Base-by-base conservation (phyloP, 2,888 invertebrate species). In the Dasypolia templi region DNA sequence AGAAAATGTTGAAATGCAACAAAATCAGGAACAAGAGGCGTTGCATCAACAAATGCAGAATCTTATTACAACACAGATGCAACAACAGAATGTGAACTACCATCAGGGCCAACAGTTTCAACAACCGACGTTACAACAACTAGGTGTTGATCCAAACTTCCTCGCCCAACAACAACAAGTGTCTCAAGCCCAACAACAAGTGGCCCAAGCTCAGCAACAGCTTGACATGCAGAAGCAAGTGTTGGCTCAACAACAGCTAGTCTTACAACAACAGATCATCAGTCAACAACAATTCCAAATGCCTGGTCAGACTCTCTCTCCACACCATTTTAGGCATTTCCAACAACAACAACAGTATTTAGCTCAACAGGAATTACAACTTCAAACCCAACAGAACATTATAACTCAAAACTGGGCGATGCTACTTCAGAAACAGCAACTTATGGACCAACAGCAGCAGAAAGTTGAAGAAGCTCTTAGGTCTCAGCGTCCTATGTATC, bases 361-460 rank as follows among this genome's bases (percentile, higher is more conserved):
- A 69, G 94, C 95, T 0, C 97, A 96, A 72, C 96, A 96, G 84
- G 96, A 96, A 83, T 88, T 94, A 56, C 95, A 96, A 70, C 91
- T 96, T 26, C 97, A 97, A 72, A 95, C 95, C 26, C 96, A 97
- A 78, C 97, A 97, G 81, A 97, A 97, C 84, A 94, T 96, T 51
- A 95, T 97, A 67, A 97, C 97, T 84, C 97, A 97, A 87, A 96
- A 96, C 68, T 91, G 97, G 53, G 95, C 96, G 0, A 93, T 96
- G 59, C 91, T 96, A 46, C 95, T 97, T 1, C 95, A 96, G 72
- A 96, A 96, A 80, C 95, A 95, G 79, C 96, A 95, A 76, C 90
- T 96, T 11, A 95, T 96, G 90, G 97, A 96, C 0, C 96, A 96
- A 75, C 97, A 97, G n/a, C 95, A 96, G 73, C 96, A 96, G 72